Evolutionary conservation across 2,113 vertebrate species (phyloP).

Genomic region (Sinocyclocheilus rhinocerous): DNA sequence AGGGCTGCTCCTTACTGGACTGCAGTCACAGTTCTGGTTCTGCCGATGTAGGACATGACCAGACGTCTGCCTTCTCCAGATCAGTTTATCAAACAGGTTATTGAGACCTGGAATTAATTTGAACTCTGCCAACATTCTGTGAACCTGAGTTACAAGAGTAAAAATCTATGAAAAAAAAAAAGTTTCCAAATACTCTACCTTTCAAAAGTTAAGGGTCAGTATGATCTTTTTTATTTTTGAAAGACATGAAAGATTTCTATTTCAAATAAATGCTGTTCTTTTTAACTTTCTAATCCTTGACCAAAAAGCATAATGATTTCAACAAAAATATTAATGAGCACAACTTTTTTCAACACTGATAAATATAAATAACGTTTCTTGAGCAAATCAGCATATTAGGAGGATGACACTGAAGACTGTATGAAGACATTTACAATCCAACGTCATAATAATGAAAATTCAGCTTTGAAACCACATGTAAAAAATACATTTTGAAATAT

Average conservation of each 20-base stretch:
- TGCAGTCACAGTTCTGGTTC: conserved; percentile 98
- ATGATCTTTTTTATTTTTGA: too few species aligned
- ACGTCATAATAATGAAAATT: not conserved
- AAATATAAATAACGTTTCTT: not conserved
- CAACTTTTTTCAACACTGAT: not conserved
- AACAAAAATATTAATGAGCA: too few species aligned
- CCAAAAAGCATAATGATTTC: too few species aligned
- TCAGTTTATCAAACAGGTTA: conserved; percentile 89
- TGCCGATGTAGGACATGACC: conserved; percentile 92
- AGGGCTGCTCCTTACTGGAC: conserved; percentile 82
- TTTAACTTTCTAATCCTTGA: too few species aligned
- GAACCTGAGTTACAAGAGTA: conserved; percentile 80
- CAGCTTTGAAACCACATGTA: too few species aligned
- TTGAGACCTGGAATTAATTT: conserved; percentile 82
- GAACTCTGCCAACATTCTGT: conserved; percentile 98
- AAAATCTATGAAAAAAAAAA: not conserved
- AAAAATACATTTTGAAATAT: too few species aligned
- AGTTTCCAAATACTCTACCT: not conserved
- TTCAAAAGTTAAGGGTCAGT: not conserved
- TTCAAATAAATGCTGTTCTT: too few species aligned
- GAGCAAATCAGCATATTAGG: not conserved
- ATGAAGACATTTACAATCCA: too few species aligned
- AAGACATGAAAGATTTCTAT: too few species aligned
- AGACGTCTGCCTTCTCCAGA: conserved; percentile 95
- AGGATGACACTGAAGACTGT: not conserved